Base-by-base conservation (phyloP, 2,797 vertebrate genomes). In the Chromis chromis region DNA sequence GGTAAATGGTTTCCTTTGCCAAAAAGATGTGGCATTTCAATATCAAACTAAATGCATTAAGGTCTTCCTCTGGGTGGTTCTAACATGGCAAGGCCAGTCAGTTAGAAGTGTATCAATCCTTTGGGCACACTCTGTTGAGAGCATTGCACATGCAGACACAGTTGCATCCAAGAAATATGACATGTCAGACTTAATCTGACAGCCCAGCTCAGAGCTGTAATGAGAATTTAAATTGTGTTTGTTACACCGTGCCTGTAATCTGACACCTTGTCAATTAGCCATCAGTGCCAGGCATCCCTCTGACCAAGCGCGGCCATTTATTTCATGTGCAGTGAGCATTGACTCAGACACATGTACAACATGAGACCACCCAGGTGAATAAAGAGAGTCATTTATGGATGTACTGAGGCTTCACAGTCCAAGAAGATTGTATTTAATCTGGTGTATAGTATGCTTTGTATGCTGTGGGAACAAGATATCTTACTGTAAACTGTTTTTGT, bases 211-310 rank as follows among this genome's bases (percentile, higher is more conserved):
- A 62, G 60, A 77, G 82, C 86, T 73, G 67, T 85, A 78, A 86
- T 87, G 72, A 85, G 63, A 64, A 77, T 73, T 88, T 86, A 79
- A 88, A 87, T 82, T 68, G 70, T 73, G 58, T 84, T 88, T 82
- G 57, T 84, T 44, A 68, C 83, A 67, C 76, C 65, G 42, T 31
- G 77, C 65, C 65, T 61, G 70, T 81, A 87, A 77, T 76, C 72
- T 77, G 83, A 86, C 88, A 87, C 67, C 79, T 78, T 87, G 88
- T 90, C 79, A 86, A 88, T 89, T 85, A 87, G 76, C 76, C 73
- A 79, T 86, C 80, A 79, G 40, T 21, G 42, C 39, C 36, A 76
- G 70, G 40, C 62, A 57, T 70, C 58, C 27, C 40, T 44, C 48
- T 46, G 42, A 74, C 62, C 54, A 67, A 70, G 70, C 74, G 42